phyloP scores from a whole-genome alignment of 1,140 invertebrate genomes.

The Eueides isabella region DNA sequence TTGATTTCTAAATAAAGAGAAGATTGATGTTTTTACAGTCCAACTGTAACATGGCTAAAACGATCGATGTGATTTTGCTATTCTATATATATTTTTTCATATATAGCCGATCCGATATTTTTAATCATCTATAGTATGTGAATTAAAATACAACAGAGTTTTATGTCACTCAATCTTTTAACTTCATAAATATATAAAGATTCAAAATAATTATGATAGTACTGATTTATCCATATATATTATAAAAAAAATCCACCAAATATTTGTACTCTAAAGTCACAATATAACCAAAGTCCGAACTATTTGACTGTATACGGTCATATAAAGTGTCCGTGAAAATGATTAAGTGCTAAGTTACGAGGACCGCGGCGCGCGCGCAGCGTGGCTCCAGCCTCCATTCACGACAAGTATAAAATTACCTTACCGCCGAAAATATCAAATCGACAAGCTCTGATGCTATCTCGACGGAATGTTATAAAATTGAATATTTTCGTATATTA shows the following conservation, averaged over 20 bases:
- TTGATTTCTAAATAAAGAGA: not conserved
- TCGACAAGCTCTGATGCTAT: conserved; percentile 76
- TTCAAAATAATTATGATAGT: not conserved
- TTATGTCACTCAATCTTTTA: not conserved
- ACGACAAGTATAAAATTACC: conserved; percentile 71
- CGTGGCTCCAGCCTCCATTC: conserved; percentile 69
- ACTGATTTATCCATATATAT: not conserved
- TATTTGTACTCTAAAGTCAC: conserved; percentile 27
- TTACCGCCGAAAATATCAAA: conserved; percentile 80
- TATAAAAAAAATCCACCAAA: conserved; percentile 5
- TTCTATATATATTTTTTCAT: too few species aligned
- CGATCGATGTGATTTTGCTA: too few species aligned
- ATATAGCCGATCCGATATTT: too few species aligned
- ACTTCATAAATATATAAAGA: not conserved
- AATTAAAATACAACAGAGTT: not conserved
- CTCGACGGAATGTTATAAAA: conserved; percentile 77
- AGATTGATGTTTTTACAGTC: not conserved
- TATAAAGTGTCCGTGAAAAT: conserved; percentile 75
- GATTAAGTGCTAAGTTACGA: conserved; percentile 80
- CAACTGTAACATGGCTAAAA: too few species aligned
- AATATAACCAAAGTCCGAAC: conserved; percentile 36
- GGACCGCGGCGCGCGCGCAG: conserved; percentile 63
- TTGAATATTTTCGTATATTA: conserved; percentile 79
- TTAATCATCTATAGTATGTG: not conserved
- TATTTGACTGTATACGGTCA: conserved; percentile 39